A percentile compares a stretch with the other conserved stretches of the same genome.
Evolutionary conservation across 2,113 vertebrate species (phyloP).

Genomic region (Colossoma macropomum): DNA sequence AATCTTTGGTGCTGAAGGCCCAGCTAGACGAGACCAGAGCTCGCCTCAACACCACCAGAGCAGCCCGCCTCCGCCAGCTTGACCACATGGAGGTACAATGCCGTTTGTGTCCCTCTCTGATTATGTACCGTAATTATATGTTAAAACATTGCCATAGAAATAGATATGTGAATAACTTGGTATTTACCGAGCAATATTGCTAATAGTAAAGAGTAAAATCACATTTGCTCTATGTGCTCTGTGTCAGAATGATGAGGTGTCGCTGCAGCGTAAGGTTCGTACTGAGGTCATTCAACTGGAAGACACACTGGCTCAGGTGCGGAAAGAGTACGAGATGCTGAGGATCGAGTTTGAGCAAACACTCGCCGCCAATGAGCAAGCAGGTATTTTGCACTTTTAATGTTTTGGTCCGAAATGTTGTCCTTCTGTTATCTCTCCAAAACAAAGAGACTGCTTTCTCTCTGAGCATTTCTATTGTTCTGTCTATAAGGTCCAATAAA

Average conservation of each 20-base stretch:
- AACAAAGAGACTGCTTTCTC: not conserved
- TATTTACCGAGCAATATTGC: not conserved
- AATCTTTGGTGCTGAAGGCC: constrained; percentile 91
- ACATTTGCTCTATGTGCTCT: constrained; percentile 2
- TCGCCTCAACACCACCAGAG: constrained; percentile 89
- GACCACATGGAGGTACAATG: constrained; percentile 90
- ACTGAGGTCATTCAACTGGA: constrained; percentile 98
- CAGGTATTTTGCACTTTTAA: constrained; percentile 76
- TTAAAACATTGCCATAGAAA: not conserved
- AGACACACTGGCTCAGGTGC: constrained; percentile 94
- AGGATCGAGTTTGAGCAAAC: constrained; percentile 98
- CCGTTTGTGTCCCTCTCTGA: not conserved
- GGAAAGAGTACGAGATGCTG: constrained; percentile 98
- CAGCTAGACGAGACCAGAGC: constrained; percentile 93
- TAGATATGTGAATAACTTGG: not conserved
- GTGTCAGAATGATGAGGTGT: constrained; percentile 90
- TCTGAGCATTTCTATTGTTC: not conserved
- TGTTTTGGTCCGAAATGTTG: not conserved
- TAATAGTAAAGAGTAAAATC: not conserved
- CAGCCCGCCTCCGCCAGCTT: constrained; percentile 90
- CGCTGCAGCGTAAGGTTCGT: constrained; percentile 94
- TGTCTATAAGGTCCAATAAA: constrained; percentile 88
- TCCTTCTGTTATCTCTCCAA: not conserved
- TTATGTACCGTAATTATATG: not conserved
- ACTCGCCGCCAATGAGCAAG: constrained; percentile 97